Conservation (phyloP, 2,113 vertebrate genomes). For the Myrmophylax atrothorax region DNA sequence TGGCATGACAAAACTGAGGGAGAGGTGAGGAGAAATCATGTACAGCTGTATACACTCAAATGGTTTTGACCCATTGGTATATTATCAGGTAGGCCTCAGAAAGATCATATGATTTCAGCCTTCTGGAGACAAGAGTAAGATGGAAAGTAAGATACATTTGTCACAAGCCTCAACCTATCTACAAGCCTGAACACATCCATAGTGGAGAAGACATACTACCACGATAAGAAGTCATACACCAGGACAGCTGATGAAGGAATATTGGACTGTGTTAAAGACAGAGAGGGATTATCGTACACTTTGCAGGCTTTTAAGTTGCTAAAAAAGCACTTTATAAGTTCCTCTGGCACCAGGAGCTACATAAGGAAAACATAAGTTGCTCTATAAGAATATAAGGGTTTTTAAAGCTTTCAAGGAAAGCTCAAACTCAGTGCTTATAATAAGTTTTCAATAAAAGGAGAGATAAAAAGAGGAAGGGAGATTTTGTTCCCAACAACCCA, state of each 20-base stretch:
- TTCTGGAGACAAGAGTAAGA: not conserved
- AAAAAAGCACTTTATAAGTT: slow-evolving; percentile 46
- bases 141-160: not conserved
- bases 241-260: not conserved
- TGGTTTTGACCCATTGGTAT: not conserved
- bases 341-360: slow-evolving; percentile 39
- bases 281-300: not conserved
- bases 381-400: not conserved
- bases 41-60: not conserved
- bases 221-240: not conserved
- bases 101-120: not conserved
- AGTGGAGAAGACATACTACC: not conserved
- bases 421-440: slow-evolving; percentile 5
- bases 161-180: not conserved
- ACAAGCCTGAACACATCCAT: not conserved
- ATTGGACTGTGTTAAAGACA: not conserved
- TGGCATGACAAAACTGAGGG: not conserved
- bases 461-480: slow-evolving; percentile 27
- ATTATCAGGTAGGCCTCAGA: not conserved
- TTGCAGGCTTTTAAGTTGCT: not conserved
- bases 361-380: slow-evolving; percentile 51
- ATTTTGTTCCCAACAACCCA: not conserved
- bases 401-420: slow-evolving; percentile 46
- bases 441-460: not conserved
- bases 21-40: not conserved